A percentile compares a stretch with the other conserved stretches of the same genome.
Conservation (phyloP, 1,140 invertebrate species). For the Drusus annulatus region DNA sequence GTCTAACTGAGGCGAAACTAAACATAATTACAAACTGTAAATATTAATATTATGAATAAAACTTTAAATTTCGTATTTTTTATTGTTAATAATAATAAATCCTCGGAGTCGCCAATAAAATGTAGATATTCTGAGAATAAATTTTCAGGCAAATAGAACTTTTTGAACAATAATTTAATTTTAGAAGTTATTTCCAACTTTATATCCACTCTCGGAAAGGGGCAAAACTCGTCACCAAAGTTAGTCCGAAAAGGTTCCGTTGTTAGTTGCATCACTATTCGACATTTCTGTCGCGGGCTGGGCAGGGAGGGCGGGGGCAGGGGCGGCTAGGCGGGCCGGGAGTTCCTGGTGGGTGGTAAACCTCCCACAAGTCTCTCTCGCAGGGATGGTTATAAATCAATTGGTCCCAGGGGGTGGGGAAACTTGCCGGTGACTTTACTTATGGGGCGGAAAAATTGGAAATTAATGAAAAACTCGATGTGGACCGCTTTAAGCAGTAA, state of each 20-base stretch:
- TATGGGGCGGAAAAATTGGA: slow-evolving; percentile 60
- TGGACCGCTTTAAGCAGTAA: slow-evolving; percentile 18
- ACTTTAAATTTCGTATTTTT: no score
- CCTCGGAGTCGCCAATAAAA: no score
- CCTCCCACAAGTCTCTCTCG: slow-evolving; percentile 14
- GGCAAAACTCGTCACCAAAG: not conserved
- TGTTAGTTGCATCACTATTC: slow-evolving; percentile 16
- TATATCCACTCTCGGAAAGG: not conserved
- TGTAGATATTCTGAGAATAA: no score
- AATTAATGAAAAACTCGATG: slow-evolving; percentile 59
- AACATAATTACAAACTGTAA: no score
- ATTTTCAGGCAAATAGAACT: no score
- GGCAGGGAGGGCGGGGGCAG: no score
- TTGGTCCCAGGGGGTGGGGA: slow-evolving; percentile 41
- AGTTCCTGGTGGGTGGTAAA: not conserved
- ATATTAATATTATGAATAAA: no score
- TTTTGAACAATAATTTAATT: no score
- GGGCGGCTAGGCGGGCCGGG: not conserved
- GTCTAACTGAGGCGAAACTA: no score
- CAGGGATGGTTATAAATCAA: slow-evolving; percentile 56
- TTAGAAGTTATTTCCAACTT: no score
- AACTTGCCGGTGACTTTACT: slow-evolving; percentile 58
- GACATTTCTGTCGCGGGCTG: not conserved
- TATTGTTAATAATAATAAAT: no score
- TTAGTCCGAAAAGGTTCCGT: not conserved